Evolutionary conservation across 35 echinoderm and acorn worm species (phyloP).

Genomic region (Heliocidaris erythrogramma): DNA sequence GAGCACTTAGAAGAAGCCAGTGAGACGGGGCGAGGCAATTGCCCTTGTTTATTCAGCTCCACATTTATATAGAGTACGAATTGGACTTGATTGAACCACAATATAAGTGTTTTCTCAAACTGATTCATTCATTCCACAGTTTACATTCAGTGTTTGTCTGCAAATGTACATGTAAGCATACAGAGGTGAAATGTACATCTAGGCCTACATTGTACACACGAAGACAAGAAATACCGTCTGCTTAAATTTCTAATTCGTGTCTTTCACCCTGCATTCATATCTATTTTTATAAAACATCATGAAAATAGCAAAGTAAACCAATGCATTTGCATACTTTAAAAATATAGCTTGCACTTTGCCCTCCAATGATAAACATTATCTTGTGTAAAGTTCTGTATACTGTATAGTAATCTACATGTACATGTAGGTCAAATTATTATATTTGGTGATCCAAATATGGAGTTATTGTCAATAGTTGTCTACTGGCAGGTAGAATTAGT

Average conservation of each 20-base stretch:
- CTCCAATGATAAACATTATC: not conserved
- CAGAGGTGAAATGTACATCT: not conserved
- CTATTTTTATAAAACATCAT: not conserved
- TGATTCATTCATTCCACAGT: not conserved
- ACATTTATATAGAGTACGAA: not conserved
- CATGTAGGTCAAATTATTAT: no score
- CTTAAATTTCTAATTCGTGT: not conserved
- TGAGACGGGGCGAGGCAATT: not conserved
- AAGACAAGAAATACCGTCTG: no score
- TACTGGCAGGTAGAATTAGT: no score
- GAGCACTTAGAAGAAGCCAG: not conserved
- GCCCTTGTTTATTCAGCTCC: constrained; percentile 1
- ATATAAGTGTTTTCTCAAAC: not conserved
- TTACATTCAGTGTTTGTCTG: not conserved
- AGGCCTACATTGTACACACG: no score
- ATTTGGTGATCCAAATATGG: no score
- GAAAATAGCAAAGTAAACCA: not conserved
- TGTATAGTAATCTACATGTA: not conserved
- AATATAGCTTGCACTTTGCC: not conserved
- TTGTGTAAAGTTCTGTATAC: not conserved
- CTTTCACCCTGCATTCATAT: not conserved
- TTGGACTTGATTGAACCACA: not conserved
- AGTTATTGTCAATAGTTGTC: no score
- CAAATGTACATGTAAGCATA: not conserved
- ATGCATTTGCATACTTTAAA: not conserved